Percentiles rank a stretch among this genome's conserved stretches.
These are phyloP conservation scores for Cyprinus carpio DNA, from an alignment of 2,113 vertebrate species.

Conservation along the genomic window DNA sequence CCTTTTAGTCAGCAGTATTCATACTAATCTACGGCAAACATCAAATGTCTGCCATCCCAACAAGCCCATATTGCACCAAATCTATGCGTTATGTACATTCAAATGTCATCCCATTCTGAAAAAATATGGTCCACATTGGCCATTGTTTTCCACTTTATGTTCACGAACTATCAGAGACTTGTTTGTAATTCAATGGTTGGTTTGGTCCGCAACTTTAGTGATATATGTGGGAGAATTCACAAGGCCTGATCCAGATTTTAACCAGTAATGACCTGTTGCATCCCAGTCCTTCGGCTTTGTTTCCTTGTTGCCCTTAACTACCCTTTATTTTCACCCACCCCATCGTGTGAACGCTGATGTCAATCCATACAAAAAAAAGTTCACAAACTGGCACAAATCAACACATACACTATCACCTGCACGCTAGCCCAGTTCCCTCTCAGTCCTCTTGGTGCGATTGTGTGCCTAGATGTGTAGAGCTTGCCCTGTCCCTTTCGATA, in stretches of 20 bases:
- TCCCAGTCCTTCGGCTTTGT: too few species aligned
- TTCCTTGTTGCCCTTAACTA: too few species aligned
- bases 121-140: not conserved
- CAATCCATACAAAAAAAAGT: too few species aligned
- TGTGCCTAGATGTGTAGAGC: slow-evolving; percentile 10
- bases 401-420: too few species aligned
- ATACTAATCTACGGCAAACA: not conserved
- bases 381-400: too few species aligned
- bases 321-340: too few species aligned
- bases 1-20: not conserved
- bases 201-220: slow-evolving; percentile 11
- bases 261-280: slow-evolving; percentile 47
- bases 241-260: slow-evolving; percentile 16
- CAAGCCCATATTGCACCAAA: not conserved
- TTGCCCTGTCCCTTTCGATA: too few species aligned
- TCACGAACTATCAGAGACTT: slow-evolving; percentile 17
- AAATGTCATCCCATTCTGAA: slow-evolving; percentile 1
- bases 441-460: not conserved
- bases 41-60: not conserved
- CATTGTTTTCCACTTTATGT: slow-evolving; percentile 43
- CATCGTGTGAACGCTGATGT: too few species aligned
- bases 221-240: slow-evolving; percentile 29
- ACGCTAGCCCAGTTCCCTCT: not conserved
- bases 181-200: slow-evolving; percentile 44
- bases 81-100: not conserved